phyloP scores from a whole-genome alignment of 2,113 vertebrate genomes.

The Lycocorax pyrrhopterus region DNA sequence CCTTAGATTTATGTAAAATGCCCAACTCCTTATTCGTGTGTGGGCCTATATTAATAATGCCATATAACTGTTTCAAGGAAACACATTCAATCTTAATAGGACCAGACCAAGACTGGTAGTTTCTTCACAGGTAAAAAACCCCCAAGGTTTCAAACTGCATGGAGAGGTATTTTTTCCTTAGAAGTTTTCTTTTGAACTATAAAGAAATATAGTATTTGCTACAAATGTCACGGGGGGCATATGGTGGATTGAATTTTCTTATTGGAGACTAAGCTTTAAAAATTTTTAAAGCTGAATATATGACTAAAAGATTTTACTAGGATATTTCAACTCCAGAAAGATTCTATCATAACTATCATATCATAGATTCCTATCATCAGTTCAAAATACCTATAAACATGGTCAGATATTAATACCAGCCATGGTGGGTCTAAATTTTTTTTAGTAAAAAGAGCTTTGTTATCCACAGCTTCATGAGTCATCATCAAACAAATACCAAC shows the following conservation, averaged over 20 bases:
- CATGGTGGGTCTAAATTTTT: background rate
- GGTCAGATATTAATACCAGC: background rate
- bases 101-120: background rate
- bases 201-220: background rate
- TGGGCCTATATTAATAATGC: background rate
- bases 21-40: background rate
- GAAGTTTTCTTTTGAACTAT: background rate
- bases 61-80: background rate
- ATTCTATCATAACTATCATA: background rate
- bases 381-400: background rate
- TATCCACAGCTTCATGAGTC: background rate
- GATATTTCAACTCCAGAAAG: background rate
- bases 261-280: background rate
- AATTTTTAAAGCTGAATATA: background rate
- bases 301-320: background rate
- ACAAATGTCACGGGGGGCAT: background rate
- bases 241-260: background rate
- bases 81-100: background rate
- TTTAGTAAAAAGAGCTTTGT: background rate
- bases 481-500: background rate
- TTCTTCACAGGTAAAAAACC: background rate
- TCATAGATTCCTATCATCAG: background rate
- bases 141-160: background rate
- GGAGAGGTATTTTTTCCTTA: background rate
- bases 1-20: background rate